phyloP scores from a whole-genome alignment of 2,888 invertebrate genomes.

The Cotesia congregata region DNA sequence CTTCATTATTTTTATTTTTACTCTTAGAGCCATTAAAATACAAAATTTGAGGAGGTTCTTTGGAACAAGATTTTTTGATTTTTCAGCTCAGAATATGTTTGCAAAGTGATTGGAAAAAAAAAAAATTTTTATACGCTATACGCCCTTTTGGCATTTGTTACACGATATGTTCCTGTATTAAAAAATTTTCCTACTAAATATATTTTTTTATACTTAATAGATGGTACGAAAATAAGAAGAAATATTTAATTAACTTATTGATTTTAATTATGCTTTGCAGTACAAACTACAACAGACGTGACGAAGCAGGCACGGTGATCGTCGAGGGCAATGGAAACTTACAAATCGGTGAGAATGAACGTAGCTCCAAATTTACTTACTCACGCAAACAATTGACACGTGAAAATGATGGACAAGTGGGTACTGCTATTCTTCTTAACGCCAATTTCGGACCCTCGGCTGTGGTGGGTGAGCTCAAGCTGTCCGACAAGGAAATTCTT shows the following conservation, averaged over 20 bases:
- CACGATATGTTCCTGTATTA: neutral
- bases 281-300: conserved; percentile 79
- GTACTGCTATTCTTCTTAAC: conserved; percentile 78
- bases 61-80: too few species aligned
- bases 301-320: conserved; percentile 78
- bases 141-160: too few species aligned
- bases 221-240: too few species aligned
- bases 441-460: conserved; percentile 79
- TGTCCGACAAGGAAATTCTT: conserved; percentile 82
- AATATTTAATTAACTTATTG: conserved; percentile 25
- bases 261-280: conserved; percentile 62
- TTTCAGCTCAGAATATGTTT: too few species aligned
- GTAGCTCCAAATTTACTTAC: conserved; percentile 82
- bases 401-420: conserved; percentile 78
- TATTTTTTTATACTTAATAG: too few species aligned
- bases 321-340: conserved; percentile 83
- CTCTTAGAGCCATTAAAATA: too few species aligned
- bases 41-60: too few species aligned
- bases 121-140: too few species aligned
- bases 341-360: conserved; percentile 78
- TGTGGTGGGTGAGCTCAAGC: conserved; percentile 79
- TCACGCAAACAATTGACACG: conserved; percentile 75
- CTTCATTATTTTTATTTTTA: too few species aligned
- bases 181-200: too few species aligned
- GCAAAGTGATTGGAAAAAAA: too few species aligned